Conservation (phyloP, 1,140 invertebrate species). For the Drosophila burlai region DNA sequence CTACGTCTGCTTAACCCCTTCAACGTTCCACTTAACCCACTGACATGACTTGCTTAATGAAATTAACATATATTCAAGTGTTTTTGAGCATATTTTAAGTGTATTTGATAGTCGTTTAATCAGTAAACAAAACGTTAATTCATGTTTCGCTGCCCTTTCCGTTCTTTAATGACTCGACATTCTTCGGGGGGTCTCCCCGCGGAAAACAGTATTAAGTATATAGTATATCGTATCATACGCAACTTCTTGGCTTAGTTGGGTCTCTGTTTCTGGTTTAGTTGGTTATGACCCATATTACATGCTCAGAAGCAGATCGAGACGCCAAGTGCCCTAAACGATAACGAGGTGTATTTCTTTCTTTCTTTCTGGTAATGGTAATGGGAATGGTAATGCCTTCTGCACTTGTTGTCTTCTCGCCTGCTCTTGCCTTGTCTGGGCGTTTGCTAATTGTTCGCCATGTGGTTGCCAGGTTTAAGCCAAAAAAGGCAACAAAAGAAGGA, state of each 20-base stretch:
- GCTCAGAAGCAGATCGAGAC: constrained; percentile 43
- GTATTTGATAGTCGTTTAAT: constrained; percentile 53
- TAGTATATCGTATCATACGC: constrained; percentile 11
- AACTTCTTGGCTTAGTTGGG: constrained; percentile 15
- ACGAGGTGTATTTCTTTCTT: constrained; percentile 35
- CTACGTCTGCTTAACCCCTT: neutral
- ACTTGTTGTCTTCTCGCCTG: constrained; percentile 25
- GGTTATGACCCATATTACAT: constrained; percentile 69
- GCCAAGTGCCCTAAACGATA: constrained; percentile 48
- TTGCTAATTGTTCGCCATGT: constrained; percentile 69
- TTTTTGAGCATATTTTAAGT: constrained; percentile 35
- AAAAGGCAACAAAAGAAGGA: neutral
- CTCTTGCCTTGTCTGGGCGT: constrained; percentile 3
- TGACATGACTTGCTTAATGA: neutral
- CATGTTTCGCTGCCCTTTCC: constrained; percentile 31
- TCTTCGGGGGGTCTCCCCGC: constrained; percentile 3
- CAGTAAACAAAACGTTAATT: constrained; percentile 8
- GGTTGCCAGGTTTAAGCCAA: constrained; percentile 10
- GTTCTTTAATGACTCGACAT: constrained; percentile 71
- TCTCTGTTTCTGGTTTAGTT: constrained; percentile 66
- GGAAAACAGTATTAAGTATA: constrained; percentile 12
- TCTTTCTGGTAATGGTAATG: constrained; percentile 18
- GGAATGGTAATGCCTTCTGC: constrained; percentile 41
- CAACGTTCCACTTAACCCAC: neutral
- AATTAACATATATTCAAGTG: constrained; percentile 7